Conservation (phyloP, 2,888 invertebrate genomes). For the Strigamia maritima region DNA sequence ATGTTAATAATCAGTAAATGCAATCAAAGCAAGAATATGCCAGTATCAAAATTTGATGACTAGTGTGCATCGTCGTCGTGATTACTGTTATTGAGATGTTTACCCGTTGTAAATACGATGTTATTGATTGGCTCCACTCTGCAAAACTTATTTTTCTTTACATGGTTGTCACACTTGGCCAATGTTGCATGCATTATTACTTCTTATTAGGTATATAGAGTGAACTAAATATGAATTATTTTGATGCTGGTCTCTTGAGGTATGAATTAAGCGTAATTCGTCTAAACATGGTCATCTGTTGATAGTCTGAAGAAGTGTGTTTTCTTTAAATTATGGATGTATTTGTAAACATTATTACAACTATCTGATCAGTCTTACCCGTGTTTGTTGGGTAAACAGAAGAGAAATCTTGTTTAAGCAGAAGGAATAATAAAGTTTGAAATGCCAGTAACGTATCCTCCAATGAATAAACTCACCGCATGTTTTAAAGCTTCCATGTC, state of each 20-base stretch:
- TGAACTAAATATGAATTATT: not conserved
- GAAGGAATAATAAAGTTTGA: not conserved
- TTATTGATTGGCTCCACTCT: not conserved
- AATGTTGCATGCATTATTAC: not conserved
- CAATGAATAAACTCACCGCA: not conserved
- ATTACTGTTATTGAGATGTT: slow-evolving; percentile 4
- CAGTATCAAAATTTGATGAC: not conserved
- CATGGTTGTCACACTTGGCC: not conserved
- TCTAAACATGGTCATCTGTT: not conserved
- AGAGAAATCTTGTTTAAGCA: not conserved
- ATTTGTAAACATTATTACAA: not conserved
- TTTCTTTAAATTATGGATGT: not conserved
- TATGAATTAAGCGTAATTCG: not conserved
- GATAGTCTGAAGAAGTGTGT: not conserved
- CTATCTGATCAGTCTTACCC: not conserved
- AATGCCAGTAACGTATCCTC: not conserved
- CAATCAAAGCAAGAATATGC: not conserved
- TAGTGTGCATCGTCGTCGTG: not conserved
- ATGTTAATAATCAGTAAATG: not conserved
- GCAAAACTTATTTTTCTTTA: not conserved
- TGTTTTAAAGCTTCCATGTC: slow-evolving; percentile 12
- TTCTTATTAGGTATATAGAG: not conserved
- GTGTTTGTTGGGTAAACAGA: not conserved
- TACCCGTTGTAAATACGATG: not conserved
- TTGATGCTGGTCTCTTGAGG: not conserved